These are phyloP conservation scores for Diplosoma virens DNA, from an alignment of 23 tunicate species.

Conservation along the genomic window DNA sequence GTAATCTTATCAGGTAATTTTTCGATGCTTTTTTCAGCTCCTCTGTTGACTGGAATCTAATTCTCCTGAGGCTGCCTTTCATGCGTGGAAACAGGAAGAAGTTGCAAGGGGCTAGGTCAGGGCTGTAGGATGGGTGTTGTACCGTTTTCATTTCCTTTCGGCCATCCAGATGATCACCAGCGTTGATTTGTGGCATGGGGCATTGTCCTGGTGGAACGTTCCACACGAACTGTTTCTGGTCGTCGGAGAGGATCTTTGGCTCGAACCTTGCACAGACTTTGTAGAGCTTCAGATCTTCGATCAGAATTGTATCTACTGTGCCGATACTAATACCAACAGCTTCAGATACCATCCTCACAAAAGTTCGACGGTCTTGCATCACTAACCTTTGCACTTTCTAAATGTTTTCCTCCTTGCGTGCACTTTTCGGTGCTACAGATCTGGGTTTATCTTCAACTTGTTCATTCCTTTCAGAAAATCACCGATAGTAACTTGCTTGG, in stretches of 20 bases:
- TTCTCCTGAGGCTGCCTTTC: slow-evolving; percentile 9
- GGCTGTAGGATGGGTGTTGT: slow-evolving; percentile 12
- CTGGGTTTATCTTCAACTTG: slow-evolving; percentile 26
- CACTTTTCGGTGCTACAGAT: slow-evolving; percentile 21
- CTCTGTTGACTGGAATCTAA: slow-evolving; percentile 20
- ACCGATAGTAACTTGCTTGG: slow-evolving; percentile 20
- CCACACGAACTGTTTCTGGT: slow-evolving; percentile 12
- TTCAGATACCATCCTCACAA: slow-evolving; percentile 16
- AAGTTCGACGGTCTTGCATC: slow-evolving; percentile 10
- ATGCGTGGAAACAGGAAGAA: slow-evolving; percentile 28
- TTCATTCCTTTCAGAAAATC: slow-evolving; percentile 4
- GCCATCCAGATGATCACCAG: slow-evolving; percentile 25
- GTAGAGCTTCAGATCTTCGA: slow-evolving; percentile 11
- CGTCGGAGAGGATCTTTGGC: slow-evolving; percentile 19
- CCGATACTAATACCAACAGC: slow-evolving; percentile 18
- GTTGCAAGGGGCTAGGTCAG: slow-evolving; percentile 17
- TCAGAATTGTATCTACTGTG: slow-evolving; percentile 16
- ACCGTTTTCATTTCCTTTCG: slow-evolving; percentile 7
- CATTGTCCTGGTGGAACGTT: slow-evolving; percentile 23
- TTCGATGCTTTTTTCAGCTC: slow-evolving; percentile 19
- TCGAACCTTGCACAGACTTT: slow-evolving; percentile 5
- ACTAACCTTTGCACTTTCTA: slow-evolving; percentile 16
- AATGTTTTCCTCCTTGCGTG: slow-evolving; percentile 15
- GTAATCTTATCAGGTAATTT: not conserved
- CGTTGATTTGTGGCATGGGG: slow-evolving; percentile 17